These are phyloP conservation scores for Gryllus bimaculatus DNA, from an alignment of 1,140 invertebrate genomes.

Conservation along the genomic window DNA sequence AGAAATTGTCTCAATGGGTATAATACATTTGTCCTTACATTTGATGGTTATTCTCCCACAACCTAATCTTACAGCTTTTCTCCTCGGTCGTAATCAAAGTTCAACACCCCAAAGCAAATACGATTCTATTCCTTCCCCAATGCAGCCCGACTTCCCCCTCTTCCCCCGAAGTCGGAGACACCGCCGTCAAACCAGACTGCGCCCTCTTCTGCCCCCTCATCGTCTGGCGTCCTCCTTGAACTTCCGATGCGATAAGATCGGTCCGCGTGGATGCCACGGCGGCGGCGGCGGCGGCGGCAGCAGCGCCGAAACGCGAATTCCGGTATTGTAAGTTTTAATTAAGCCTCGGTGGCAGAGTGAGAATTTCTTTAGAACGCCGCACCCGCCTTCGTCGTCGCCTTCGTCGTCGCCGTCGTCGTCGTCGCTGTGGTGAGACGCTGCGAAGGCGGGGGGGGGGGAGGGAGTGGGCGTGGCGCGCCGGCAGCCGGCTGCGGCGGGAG, in stretches of 20 bases:
- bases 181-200: not conserved
- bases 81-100: too few relatives aligned
- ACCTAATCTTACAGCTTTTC: too few relatives aligned
- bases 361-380: not conserved
- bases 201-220: not conserved
- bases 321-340: constrained; percentile 5
- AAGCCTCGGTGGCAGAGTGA: not conserved
- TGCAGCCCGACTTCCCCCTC: not conserved
- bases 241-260: too few relatives aligned
- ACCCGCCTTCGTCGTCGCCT: too few relatives aligned
- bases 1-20: too few relatives aligned
- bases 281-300: not conserved
- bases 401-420: too few relatives aligned
- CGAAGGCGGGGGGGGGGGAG: too few relatives aligned
- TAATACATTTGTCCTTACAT: too few relatives aligned
- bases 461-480: not conserved
- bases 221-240: not conserved
- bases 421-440: too few relatives aligned
- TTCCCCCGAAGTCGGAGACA: not conserved
- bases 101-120: too few relatives aligned
- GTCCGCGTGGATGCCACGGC: not conserved
- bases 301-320: not conserved
- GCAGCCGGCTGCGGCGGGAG: not conserved
- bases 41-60: too few relatives aligned
- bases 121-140: too few relatives aligned